Percentiles rank a stretch among this genome's conserved stretches.
These are phyloP conservation scores for Solea solea DNA, from an alignment of 2,113 vertebrate genomes.

Conservation along the genomic window DNA sequence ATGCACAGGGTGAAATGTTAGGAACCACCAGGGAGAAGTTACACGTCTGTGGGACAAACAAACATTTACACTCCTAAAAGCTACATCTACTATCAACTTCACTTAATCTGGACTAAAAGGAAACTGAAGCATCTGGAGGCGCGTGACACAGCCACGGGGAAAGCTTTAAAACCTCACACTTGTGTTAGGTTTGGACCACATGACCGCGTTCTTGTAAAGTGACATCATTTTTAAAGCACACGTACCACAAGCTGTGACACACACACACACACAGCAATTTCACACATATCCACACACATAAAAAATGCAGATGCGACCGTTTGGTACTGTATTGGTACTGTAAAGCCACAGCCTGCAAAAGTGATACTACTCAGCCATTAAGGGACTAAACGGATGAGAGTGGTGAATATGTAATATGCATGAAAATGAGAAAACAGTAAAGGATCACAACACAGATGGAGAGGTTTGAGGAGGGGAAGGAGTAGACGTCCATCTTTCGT, in stretches of 20 bases:
- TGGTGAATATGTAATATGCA: slow-evolving; percentile 53
- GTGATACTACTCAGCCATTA: not conserved
- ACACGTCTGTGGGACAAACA: not conserved
- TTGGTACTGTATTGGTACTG: slow-evolving; percentile 2
- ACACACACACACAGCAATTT: not conserved
- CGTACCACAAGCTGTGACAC: not conserved
- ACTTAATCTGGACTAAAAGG: slow-evolving; percentile 1
- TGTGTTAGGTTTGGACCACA: not conserved
- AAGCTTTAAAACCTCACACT: slow-evolving; percentile 6
- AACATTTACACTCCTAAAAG: slow-evolving; percentile 2
- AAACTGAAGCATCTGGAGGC: not conserved
- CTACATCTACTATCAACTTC: slow-evolving; percentile 5
- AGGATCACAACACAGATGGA: slow-evolving; percentile 8
- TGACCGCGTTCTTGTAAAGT: not conserved
- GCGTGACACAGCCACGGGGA: not conserved
- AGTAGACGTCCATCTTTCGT: slow-evolving; percentile 38
- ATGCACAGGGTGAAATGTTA: not conserved
- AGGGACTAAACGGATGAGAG: slow-evolving; percentile 27
- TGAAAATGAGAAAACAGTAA: slow-evolving; percentile 59
- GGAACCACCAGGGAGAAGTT: slow-evolving; percentile 2
- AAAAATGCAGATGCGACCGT: slow-evolving; percentile 18
- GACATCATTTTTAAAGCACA: slow-evolving; percentile 1
- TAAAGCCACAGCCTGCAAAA: slow-evolving; percentile 32
- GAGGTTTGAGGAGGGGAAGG: not conserved
- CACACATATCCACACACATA: slow-evolving; percentile 1